Conservation (phyloP, 2,888 invertebrate genomes). For the Digitonthophagus gazella region DNA sequence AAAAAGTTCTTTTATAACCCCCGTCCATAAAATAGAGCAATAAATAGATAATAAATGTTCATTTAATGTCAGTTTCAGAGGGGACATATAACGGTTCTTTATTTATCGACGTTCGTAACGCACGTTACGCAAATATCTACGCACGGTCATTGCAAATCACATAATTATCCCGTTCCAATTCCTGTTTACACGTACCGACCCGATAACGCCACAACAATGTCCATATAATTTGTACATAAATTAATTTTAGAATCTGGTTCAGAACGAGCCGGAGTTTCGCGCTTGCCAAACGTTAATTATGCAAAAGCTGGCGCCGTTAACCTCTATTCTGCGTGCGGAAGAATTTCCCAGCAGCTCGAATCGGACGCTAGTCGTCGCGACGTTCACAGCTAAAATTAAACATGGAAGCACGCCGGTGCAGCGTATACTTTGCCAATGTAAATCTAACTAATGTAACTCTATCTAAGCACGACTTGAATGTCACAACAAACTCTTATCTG, state of each 20-base stretch:
- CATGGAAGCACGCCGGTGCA: too few relatives aligned
- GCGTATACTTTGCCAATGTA: too few relatives aligned
- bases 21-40: background rate
- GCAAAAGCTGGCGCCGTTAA: constrained; percentile 11
- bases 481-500: background rate
- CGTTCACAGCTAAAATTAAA: constrained; percentile 13
- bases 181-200: background rate
- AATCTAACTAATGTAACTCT: background rate
- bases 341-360: background rate
- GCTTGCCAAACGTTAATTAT: constrained; percentile 9
- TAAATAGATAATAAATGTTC: background rate
- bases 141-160: background rate
- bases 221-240: background rate
- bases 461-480: background rate
- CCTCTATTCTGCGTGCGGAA: constrained; percentile 2
- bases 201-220: background rate
- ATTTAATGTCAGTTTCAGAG: background rate
- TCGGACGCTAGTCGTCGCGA: constrained; percentile 1
- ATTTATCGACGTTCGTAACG: background rate
- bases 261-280: background rate
- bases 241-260: background rate
- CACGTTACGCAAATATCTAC: background rate
- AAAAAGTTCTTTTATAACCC: background rate
- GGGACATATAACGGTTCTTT: background rate
- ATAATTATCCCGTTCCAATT: background rate